These are phyloP conservation scores for Tipula vernalis DNA, from an alignment of 2,888 invertebrate species.

Conservation along the genomic window DNA sequence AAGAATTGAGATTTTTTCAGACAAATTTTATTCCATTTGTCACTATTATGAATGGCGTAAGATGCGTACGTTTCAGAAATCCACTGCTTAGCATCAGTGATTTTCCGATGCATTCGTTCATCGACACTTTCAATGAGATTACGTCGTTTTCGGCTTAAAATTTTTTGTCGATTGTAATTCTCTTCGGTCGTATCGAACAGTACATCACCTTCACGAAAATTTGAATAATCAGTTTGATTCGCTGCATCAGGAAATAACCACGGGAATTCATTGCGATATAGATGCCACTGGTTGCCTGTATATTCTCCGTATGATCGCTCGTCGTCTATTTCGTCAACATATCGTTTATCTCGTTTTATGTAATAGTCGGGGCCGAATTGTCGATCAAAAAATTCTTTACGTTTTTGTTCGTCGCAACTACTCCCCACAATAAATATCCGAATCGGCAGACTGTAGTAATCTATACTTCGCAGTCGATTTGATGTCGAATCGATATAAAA, in stretches of 20 bases:
- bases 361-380: slow-evolving; percentile 46
- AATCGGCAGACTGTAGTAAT: slow-evolving; percentile 70
- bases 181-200: slow-evolving; percentile 43
- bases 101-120: slow-evolving; percentile 48
- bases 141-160: slow-evolving; percentile 41
- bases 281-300: slow-evolving; percentile 17
- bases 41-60: slow-evolving; percentile 72
- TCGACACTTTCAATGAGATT: slow-evolving; percentile 40
- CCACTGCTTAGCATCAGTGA: slow-evolving; percentile 71
- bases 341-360: slow-evolving; percentile 35
- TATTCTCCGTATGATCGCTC: slow-evolving; percentile 33
- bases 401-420: slow-evolving; percentile 51
- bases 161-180: slow-evolving; percentile 38
- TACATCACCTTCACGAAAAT: slow-evolving; percentile 38
- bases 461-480: slow-evolving; percentile 61
- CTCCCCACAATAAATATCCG: slow-evolving; percentile 61
- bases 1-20: slow-evolving; percentile 66
- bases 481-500: slow-evolving; percentile 79
- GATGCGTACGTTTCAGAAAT: slow-evolving; percentile 77
- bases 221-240: slow-evolving; percentile 21
- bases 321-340: slow-evolving; percentile 18
- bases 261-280: slow-evolving; percentile 14
- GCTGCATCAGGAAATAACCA: slow-evolving; percentile 12
- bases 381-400: slow-evolving; percentile 37
- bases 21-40: slow-evolving; percentile 70